These are phyloP conservation scores for Jordanella pulchra DNA, from an alignment of 2,797 vertebrate species.

Conservation along the genomic window DNA sequence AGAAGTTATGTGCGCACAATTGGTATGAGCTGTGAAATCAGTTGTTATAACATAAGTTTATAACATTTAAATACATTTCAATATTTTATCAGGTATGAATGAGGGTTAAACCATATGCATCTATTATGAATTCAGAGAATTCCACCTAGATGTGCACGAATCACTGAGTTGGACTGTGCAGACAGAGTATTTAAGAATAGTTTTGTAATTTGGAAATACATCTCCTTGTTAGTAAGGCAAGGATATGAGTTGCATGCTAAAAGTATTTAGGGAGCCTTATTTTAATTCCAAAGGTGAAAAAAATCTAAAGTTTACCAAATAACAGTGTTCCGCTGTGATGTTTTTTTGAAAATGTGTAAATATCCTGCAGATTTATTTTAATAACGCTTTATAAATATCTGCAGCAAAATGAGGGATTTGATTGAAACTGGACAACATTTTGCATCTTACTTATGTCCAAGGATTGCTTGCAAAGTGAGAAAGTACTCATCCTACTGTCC, in stretches of 20 bases:
- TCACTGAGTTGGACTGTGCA: conserved; percentile 63
- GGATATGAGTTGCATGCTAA: conserved; percentile 29
- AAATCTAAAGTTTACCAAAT: conserved; percentile 61
- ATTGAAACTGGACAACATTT: conserved; percentile 40
- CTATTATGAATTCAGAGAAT: conserved; percentile 82
- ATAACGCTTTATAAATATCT: conserved; percentile 37
- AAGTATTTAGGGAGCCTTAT: conserved; percentile 33
- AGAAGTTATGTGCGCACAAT: conserved; percentile 31
- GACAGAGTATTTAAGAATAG: conserved; percentile 45
- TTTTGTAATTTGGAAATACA: conserved; percentile 42
- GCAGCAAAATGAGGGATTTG: conserved; percentile 38
- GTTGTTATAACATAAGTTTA: conserved; percentile 41
- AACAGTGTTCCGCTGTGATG: conserved; percentile 46
- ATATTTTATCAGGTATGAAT: conserved; percentile 60
- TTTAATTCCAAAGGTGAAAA: conserved; percentile 64
- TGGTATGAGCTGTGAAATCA: conserved; percentile 31
- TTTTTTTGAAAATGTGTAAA: conserved; percentile 41
- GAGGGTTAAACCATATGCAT: conserved; percentile 68
- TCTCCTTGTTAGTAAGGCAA: conserved; percentile 32
- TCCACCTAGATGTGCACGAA: conserved; percentile 67
- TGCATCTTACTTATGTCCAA: conserved; percentile 18
- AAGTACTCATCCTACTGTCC: conserved; percentile 42
- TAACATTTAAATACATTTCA: conserved; percentile 55
- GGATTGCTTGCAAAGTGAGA: conserved; percentile 7
- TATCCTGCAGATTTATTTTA: conserved; percentile 48